These are phyloP conservation scores for Felis catus DNA, from an alignment of 2,113 vertebrate species.

Conservation along the genomic window F.catus_Fca126_mat1.0 CM031414.1:66536001-66536500, in stretches of 20 bases:
- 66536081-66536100: constrained; percentile 91
- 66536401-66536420: neutral
- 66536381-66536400: too few relatives aligned
- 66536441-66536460: neutral
- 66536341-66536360: neutral
- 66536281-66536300: neutral
- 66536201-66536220: accelerated
- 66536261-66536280: neutral
- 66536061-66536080: constrained; percentile 96
- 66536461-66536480: neutral
- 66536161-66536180: constrained; percentile 92
- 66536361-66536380: neutral
- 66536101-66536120: constrained; percentile 92
- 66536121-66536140: constrained; percentile 93
- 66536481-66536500: neutral
- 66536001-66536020: neutral
- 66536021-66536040: neutral
- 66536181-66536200: constrained; percentile 97
- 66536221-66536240: neutral
- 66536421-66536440: neutral
- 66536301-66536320: accelerated
- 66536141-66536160: constrained; percentile 94
- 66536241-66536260: neutral
- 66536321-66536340: neutral
- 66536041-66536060: constrained; percentile 59